Evolutionary conservation across 2,113 vertebrate genomes (phyloP), one percentile per base, ranked within the genome.

Genomic region (Martes martes): DNA sequence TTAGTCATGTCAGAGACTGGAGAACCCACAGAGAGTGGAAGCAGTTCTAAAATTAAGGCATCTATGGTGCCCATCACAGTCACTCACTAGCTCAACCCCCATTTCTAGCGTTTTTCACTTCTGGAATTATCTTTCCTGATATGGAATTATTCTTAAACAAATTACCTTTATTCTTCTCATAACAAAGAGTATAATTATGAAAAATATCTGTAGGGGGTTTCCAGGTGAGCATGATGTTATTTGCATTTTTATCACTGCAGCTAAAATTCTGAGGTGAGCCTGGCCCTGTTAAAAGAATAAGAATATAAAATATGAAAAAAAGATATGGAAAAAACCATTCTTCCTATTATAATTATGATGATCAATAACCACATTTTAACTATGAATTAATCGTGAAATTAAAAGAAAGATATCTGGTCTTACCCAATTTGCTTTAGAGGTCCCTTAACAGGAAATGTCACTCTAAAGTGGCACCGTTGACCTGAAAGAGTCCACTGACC

Each of bases 231-330:
- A 0, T 0, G 39, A 21, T 26, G 26, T 0, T 0, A 15, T 0
- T 18, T 2, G 0, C 0, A 14, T 0, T 0, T 0, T 0, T 0
- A 7, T 0, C 0, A 0, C 0, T 0, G 18, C n/a, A 14, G 0
- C 0, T 0, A 55, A 98, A 0, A 8, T 0, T 0, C 59, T 0
- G 0, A 90, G 97, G 96, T 15, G 0, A 0, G 4, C 0, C 45
- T 71, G 99, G 99, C 59, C 0, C 99, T 99, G 92, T 98, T 80
- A n/a, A 67, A 23, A 95, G 90, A 94, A 94, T 21, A 76, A 89
- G 39, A 65, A 92, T 13, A 97, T 11, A 67, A 45, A 93, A 93
- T 16, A 18, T 76, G 9, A 90, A 95, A 82, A 1, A 1, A 39
- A 84, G 63, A 19, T 18, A 50, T 1, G 4, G 8, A 39, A 24